Base-by-base conservation (phyloP, 92 coral and sea anemone genomes). In the Umimayanthus kanabou region DNA sequence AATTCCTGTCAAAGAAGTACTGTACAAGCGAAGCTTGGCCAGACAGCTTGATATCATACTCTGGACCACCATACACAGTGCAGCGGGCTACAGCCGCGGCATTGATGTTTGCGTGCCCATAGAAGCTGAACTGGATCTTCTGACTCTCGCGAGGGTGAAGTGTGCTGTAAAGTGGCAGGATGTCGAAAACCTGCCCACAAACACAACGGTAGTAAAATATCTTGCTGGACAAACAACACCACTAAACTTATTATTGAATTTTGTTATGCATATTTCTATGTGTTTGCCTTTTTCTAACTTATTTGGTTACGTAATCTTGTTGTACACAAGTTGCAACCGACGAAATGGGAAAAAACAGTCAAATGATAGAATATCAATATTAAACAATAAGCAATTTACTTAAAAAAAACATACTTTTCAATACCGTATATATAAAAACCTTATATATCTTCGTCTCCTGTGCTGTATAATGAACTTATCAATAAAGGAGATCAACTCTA, bases 11-110 rank as follows among this genome's bases (percentile, higher is more conserved):
- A 83, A 95, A 95, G 90, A 91, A 94, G 75, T 97, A 95, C 92
- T 94, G 98, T 69, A 96, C 99, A n/a, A 97, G 87, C 11, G 99
- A 97, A 8, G 99, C 99, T 72, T 95, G 96, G 28, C 98, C 99
- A 53, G 87, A 71, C 53, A 97, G 89, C 76, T 85, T 85, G 58
- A 97, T 85, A 73, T 97, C 97, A 89, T 97, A 97, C 22, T 97
- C 96, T 47, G 99, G 99, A 5, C 99, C 99, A 77, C 99, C 99
- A 20, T 90, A 85, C 10, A 97, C 98, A 9, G 96, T 92, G 78
- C 99, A 97, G 42, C 99, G 93, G 1, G 99, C 99, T 10, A 97
- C 89, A 73, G 99, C 98, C 74, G 87, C 82, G 53, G 99, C 93
- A 84, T 95, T 90, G 70, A 97, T 95, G 85, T 96, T 94, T 45